Percentiles rank a stretch among this genome's conserved stretches.
Conservation (phyloP, 2,888 invertebrate genomes). For the Anoncus sp. region DNA sequence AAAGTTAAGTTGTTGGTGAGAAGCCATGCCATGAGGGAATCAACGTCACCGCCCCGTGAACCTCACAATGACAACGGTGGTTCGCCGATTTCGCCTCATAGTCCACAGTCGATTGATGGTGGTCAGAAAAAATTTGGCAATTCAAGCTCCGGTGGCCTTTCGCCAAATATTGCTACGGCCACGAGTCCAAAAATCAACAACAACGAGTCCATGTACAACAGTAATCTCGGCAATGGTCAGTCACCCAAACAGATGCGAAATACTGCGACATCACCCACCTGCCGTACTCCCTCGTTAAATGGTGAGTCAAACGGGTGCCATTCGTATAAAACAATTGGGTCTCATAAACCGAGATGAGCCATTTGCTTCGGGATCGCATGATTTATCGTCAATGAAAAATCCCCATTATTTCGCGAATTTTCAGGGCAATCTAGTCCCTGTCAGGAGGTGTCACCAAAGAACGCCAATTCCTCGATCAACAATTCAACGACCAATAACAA, state of each 20-base stretch:
- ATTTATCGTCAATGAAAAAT: background rate
- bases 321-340: background rate
- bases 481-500: conserved; percentile 69
- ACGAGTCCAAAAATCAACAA: conserved; percentile 75
- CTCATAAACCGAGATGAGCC: too few species aligned
- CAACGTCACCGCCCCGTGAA: conserved; percentile 86
- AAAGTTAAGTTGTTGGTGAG: conserved; percentile 94
- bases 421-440: conserved; percentile 80
- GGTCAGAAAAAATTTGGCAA: conserved; percentile 71
- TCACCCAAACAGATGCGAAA: conserved; percentile 80
- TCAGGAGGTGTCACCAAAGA: conserved; percentile 78
- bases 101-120: conserved; percentile 73
- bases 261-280: conserved; percentile 80
- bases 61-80: conserved; percentile 77
- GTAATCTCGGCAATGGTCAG: conserved; percentile 77
- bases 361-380: too few species aligned
- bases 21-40: conserved; percentile 95
- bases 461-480: conserved; percentile 69
- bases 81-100: conserved; percentile 74
- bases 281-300: conserved; percentile 78
- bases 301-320: conserved; percentile 65
- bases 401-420: background rate
- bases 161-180: conserved; percentile 69
- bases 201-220: conserved; percentile 80
- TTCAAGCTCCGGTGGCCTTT: conserved; percentile 64